A percentile compares a stretch with the other conserved stretches of the same genome.
phyloP scores from a whole-genome alignment of 2,797 vertebrate genomes.

The Phoxinus dragarum region DNA sequence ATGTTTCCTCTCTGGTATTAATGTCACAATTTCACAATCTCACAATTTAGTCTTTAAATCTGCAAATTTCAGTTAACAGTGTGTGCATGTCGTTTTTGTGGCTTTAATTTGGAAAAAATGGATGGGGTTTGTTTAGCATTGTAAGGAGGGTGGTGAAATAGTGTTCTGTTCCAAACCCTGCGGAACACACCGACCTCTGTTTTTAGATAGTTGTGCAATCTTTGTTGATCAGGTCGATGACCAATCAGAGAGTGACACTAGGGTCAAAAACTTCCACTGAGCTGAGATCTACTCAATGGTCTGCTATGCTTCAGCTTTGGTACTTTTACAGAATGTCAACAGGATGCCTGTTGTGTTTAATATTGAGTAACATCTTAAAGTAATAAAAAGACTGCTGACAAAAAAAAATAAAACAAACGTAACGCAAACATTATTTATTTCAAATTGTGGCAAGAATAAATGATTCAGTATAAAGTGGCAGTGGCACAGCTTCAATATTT shows the following conservation, averaged over 20 bases:
- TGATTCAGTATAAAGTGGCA: neutral
- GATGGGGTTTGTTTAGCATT: neutral
- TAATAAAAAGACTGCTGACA: slow-evolving; percentile 5
- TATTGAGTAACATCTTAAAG: neutral
- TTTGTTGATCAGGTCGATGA: slow-evolving; percentile 51
- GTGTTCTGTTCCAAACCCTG: slow-evolving; percentile 6
- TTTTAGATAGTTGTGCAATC: slow-evolving; percentile 58
- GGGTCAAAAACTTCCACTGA: slow-evolving; percentile 14
- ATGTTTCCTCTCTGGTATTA: neutral
- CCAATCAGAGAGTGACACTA: slow-evolving; percentile 4
- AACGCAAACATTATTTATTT: neutral
- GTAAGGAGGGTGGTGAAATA: slow-evolving; percentile 35
- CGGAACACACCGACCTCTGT: slow-evolving; percentile 19
- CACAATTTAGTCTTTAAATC: slow-evolving; percentile 2
- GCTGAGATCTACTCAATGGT: neutral
- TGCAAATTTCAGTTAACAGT: slow-evolving; percentile 27
- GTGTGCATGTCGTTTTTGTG: neutral
- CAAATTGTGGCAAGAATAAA: neutral
- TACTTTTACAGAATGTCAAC: neutral
- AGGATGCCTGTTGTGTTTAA: neutral
- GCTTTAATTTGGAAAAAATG: neutral
- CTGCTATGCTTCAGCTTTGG: neutral
- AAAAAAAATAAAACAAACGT: neutral
- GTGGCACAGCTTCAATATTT: neutral
- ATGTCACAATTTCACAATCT: slow-evolving; percentile 23